These are phyloP conservation scores for Sebastes diaconus DNA, from an alignment of 2,797 vertebrate species.

Conservation along the genomic window DNA sequence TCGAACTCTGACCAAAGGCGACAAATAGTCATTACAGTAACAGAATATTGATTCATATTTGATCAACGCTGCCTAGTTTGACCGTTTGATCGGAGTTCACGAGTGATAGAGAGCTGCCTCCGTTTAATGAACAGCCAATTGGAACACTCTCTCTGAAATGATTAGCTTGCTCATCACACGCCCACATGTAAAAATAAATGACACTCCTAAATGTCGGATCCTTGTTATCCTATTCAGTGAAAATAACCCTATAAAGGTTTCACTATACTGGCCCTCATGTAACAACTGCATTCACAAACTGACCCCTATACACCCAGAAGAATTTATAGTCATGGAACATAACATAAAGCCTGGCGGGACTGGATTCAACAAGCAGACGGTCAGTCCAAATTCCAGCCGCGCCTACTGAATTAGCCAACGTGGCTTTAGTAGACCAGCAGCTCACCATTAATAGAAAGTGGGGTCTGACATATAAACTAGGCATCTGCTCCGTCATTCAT, in stretches of 20 bases:
- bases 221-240: constrained; percentile 20
- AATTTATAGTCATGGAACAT: constrained; percentile 31
- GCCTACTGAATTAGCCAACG: constrained; percentile 18
- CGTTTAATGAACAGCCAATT: no score
- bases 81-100: no score
- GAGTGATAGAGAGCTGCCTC: no score
- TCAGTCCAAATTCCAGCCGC: constrained; percentile 26
- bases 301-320: constrained; percentile 5
- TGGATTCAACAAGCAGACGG: constrained; percentile 21
- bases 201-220: background rate
- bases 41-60: no score
- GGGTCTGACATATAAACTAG: constrained; percentile 18
- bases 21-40: no score
- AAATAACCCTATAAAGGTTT: constrained; percentile 24
- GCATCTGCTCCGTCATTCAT: constrained; percentile 50
- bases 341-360: constrained; percentile 14
- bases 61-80: no score
- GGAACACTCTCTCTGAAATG: no score
- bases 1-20: no score
- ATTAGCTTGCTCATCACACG: background rate
- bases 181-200: background rate
- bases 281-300: constrained; percentile 23
- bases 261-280: background rate
- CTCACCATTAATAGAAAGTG: constrained; percentile 47
- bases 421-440: constrained; percentile 34